phyloP scores from a whole-genome alignment of 2,888 invertebrate genomes.

The Campoplex nolae region DNA sequence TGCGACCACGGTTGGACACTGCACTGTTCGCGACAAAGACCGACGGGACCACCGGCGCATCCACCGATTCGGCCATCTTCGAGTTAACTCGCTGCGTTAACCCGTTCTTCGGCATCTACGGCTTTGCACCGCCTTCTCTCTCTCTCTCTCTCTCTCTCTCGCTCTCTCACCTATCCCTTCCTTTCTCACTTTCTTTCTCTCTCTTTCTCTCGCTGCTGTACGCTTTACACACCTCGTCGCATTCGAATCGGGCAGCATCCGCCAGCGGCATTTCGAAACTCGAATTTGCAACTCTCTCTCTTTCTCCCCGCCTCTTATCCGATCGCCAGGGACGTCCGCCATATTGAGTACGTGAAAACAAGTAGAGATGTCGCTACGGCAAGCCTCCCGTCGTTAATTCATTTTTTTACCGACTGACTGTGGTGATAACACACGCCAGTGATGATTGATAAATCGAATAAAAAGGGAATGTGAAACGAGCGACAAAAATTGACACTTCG shows the following conservation, averaged over 20 bases:
- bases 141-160: conserved; percentile 33
- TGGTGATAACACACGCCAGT: too few species aligned
- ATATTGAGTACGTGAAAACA: background rate
- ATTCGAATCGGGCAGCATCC: conserved; percentile 75
- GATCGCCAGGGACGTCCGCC: background rate
- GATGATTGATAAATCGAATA: too few species aligned
- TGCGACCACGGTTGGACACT: conserved; percentile 61
- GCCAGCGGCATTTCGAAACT: conserved; percentile 77
- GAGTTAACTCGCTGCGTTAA: conserved; percentile 78
- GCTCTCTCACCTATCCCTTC: background rate
- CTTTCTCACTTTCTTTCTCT: conserved; percentile 29
- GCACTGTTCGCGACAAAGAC: conserved; percentile 73
- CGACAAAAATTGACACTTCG: too few species aligned
- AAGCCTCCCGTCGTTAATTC: background rate
- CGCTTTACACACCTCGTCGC: conserved; percentile 71
- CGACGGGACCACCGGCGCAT: conserved; percentile 76
- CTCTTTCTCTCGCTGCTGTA: background rate
- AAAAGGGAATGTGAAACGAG: too few species aligned
- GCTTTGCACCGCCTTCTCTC: conserved; percentile 12
- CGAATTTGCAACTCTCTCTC: conserved; percentile 63
- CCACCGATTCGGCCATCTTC: conserved; percentile 81
- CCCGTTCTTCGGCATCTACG: conserved; percentile 70
- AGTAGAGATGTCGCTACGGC: background rate
- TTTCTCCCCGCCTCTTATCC: conserved; percentile 10
- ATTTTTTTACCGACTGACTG: background rate